Base-by-base conservation (phyloP, 2,797 vertebrate genomes). In the Hylomyscus alleni region DNA sequence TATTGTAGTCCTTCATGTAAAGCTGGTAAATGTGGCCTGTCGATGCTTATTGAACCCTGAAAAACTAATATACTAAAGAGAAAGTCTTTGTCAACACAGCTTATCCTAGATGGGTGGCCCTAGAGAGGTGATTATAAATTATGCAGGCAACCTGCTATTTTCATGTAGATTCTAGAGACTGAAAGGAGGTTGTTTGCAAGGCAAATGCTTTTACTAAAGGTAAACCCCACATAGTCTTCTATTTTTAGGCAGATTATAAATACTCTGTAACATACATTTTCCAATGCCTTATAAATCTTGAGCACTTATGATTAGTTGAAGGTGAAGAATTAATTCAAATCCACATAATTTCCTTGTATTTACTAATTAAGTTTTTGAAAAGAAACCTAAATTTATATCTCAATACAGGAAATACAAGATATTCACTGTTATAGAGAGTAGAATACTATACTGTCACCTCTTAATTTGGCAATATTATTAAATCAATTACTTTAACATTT, bases 301-400 rank as follows among this genome's bases (percentile, higher is more conserved):
- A 65, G 1, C 12, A 91, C 31, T 65, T 58, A 76, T 88, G 72
- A 80, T 65, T 52, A 62, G 72, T 58, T 52, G 56, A 91, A 92
- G 83, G 12, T 15, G n/a, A 96, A 93, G 91, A 95, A 76, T 86
- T 89, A 92, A 90, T 69, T 89, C 90, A 96, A 56, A 8, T 87
- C 88, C 8, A 73, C 20, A 88, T 34, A 69, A 44, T 89, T 85
- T 86, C 13, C 78, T 86, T 92, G 19, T 87, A 89, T 90, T 77
- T 94, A 83, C 34, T 29, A 44, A 95, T 80, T 91, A 84, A 40
- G 56, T 91, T 60, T 62, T 73, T 86, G 6, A 29, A 76, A 88
- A 72, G 34, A 75, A 62, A 62, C 2, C 40, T 12, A 89, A 87
- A 80, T 52, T 72, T 90, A 6, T 75, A 83, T 58, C 29, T 87